A percentile compares a stretch with the other conserved stretches of the same genome.
Evolutionary conservation across 1,140 invertebrate genomes (phyloP).

Genomic region (Solenopsis fugax): DNA sequence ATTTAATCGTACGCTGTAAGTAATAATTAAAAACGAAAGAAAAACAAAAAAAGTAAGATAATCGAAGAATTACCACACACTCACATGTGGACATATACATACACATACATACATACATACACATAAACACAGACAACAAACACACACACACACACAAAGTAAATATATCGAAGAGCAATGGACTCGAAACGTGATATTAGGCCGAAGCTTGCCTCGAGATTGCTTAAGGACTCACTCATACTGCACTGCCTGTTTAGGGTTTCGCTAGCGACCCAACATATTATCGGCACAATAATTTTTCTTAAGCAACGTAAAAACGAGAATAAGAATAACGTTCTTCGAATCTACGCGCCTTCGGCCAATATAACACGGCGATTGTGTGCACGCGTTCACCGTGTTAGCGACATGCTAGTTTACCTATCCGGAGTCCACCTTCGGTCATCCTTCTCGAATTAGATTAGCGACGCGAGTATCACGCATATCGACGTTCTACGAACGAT

Average conservation of each 20-base stretch:
- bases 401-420: background rate
- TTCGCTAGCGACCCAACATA: constrained; percentile 86
- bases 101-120: constrained; percentile 25
- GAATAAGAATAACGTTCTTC: constrained; percentile 78
- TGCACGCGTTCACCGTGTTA: background rate
- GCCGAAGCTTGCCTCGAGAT: constrained; percentile 87
- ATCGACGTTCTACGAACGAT: background rate
- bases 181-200: constrained; percentile 87
- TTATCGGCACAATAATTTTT: constrained; percentile 87
- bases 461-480: constrained; percentile 11
- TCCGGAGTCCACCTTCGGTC: constrained; percentile 11
- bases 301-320: constrained; percentile 84
- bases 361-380: constrained; percentile 28
- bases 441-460: constrained; percentile 53
- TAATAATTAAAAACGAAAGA: constrained; percentile 78
- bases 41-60: constrained; percentile 69
- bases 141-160: constrained; percentile 68
- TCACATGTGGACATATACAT: constrained; percentile 61
- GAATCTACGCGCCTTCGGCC: constrained; percentile 73
- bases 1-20: constrained; percentile 83
- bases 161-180: constrained; percentile 85
- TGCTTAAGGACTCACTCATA: constrained; percentile 87
- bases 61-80: constrained; percentile 65
- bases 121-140: too few relatives aligned
- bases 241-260: constrained; percentile 87